Evolutionary conservation across 2,113 vertebrate species (phyloP), one percentile per base, ranked within the genome.

Genomic region (Casuarius casuarius): DNA sequence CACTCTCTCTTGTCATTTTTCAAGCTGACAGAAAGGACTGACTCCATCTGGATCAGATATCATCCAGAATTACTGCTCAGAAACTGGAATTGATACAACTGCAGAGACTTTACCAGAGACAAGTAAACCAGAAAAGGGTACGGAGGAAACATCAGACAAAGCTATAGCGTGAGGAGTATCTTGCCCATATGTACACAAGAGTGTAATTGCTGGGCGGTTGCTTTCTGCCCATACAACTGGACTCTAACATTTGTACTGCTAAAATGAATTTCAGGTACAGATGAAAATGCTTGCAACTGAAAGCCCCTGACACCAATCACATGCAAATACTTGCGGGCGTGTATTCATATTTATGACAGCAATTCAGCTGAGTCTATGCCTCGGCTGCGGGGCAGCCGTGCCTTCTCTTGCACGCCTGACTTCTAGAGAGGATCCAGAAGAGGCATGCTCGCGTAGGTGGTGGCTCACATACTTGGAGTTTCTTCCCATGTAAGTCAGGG

Each of bases 11-110:
- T 66, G 35, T 70, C 28, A 49, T 96, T 94, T 95, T 94, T 94
- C 94, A 95, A 51, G 62, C 66, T 95, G 89, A 87, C 62, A 87
- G 33, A 20, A n/a, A 89, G 62, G 58, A 91, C 52, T 73, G 80
- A 42, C 59, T 87, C 77, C 66, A 91, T 54, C 58, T 94, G 71
- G 33, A 92, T 82, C 44, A 83, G 66, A 66, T 51, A 58, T 42
- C 74, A 66, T 49, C 56, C 31, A 72, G 40, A 92, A 87, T 70
- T 92, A 76, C 40, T 28, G 83, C 62, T 40, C 46, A 91, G 77
- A 66, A 96, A 92, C 35, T 3, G 9, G 49, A 96, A 84, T 35
- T 0, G 0, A 59, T 74, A 51, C 40, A 84, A 61, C 54, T 87
- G 52, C 19, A 44, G 35, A 49, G 58, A n/a, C 11, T 79, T 94